phyloP scores from a whole-genome alignment of 1,140 invertebrate species.

The Spodoptera frugiperda region DNA sequence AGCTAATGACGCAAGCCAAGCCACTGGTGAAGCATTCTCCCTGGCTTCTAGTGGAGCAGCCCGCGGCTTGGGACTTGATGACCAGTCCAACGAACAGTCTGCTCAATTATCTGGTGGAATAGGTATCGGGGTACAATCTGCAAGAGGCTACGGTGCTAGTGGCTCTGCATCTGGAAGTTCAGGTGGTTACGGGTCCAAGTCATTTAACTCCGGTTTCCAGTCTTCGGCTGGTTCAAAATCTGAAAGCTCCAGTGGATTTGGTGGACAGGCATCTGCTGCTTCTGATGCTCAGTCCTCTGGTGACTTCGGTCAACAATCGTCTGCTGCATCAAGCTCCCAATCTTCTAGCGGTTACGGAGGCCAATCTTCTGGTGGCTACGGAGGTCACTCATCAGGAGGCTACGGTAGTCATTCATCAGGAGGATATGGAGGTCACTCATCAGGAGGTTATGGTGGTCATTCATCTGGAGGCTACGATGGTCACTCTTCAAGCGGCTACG shows the following conservation, averaged over 20 bases:
- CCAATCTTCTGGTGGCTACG: background rate
- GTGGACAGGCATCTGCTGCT: background rate
- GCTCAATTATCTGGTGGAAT: conserved; percentile 18
- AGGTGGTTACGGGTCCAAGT: conserved; percentile 1
- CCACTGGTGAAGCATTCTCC: conserved; percentile 67
- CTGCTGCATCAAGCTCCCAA: background rate
- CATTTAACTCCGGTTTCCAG: background rate
- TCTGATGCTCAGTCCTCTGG: conserved; percentile 13
- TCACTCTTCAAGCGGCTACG: background rate
- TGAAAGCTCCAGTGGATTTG: conserved; percentile 3
- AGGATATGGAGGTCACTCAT: background rate
- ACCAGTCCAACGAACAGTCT: background rate
- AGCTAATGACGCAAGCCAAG: conserved; percentile 55
- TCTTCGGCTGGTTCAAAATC: conserved; percentile 11
- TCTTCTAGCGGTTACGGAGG: background rate
- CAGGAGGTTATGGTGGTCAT: too few relatives aligned
- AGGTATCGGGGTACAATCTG: conserved; percentile 41
- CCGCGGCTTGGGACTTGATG: background rate
- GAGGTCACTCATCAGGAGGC: background rate
- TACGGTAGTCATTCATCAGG: background rate
- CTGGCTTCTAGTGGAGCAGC: conserved; percentile 58
- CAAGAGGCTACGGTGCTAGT: conserved; percentile 30
- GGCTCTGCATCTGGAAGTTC: conserved; percentile 31
- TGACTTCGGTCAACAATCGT: background rate
- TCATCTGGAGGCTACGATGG: conserved; percentile 13